Evolutionary conservation across 1,140 invertebrate genomes (phyloP).

Genomic region (Macrotrachela quadricornifera): DNA sequence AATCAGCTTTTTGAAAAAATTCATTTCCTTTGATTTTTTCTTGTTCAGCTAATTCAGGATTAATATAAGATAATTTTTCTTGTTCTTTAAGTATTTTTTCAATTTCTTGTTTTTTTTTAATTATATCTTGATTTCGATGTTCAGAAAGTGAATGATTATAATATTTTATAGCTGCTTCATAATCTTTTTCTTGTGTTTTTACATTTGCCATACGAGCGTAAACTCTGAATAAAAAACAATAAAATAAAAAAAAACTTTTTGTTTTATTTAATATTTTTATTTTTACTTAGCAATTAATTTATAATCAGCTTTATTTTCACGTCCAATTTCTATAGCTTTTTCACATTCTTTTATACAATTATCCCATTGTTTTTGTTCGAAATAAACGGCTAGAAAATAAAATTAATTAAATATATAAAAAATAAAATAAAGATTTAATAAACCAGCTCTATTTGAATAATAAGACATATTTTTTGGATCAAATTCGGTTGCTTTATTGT

Average conservation of each 20-base stretch:
- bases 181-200: constrained; percentile 42
- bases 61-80: constrained; percentile 66
- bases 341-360: constrained; percentile 78
- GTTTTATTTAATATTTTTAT: too few species aligned
- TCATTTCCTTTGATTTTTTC: constrained; percentile 52
- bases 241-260: constrained; percentile 28
- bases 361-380: constrained; percentile 78
- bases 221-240: constrained; percentile 22
- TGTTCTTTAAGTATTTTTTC: constrained; percentile 56
- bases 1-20: constrained; percentile 46
- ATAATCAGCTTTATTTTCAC: constrained; percentile 87
- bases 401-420: background rate
- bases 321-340: constrained; percentile 75
- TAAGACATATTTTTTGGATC: constrained; percentile 81
- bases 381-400: constrained; percentile 59
- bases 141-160: constrained; percentile 93
- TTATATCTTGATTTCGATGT: constrained; percentile 67
- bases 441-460: constrained; percentile 66
- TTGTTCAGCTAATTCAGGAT: constrained; percentile 72
- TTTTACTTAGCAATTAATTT: constrained; percentile 88
- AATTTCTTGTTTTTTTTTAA: constrained; percentile 14
- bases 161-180: constrained; percentile 64
- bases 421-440: background rate
- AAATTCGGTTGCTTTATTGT: constrained; percentile 64
- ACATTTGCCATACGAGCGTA: constrained; percentile 35